Evolutionary conservation across 2,888 invertebrate genomes (phyloP).

Genomic region (Tachystola acroxantha): DNA sequence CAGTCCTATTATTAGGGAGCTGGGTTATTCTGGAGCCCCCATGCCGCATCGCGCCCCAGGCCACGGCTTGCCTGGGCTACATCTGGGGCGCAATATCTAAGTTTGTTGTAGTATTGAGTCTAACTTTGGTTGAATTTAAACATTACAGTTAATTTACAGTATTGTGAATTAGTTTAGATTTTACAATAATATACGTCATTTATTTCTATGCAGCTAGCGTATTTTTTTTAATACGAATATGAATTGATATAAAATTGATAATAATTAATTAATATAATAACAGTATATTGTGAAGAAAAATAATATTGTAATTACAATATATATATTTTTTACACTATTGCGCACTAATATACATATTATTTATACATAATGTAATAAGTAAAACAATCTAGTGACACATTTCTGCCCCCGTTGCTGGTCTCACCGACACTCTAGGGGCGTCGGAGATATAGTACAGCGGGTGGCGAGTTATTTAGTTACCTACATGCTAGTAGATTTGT

Average conservation of each 20-base stretch:
- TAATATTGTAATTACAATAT: constrained; percentile 17
- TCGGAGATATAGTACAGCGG: too few relatives aligned
- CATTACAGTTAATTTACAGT: constrained; percentile 6
- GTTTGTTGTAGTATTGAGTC: constrained; percentile 43
- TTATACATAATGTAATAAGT: too few relatives aligned
- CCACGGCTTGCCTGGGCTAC: constrained; percentile 7
- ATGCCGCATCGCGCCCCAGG: too few relatives aligned
- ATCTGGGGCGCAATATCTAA: constrained; percentile 26
- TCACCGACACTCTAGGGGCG: too few relatives aligned
- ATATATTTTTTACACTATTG: constrained; percentile 2
- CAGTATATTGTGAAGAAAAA: not conserved
- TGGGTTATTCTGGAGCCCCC: too few relatives aligned
- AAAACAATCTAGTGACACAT: too few relatives aligned
- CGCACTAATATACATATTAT: not conserved
- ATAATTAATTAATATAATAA: too few relatives aligned
- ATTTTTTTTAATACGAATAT: constrained; percentile 38
- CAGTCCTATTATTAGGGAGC: too few relatives aligned
- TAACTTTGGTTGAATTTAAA: constrained; percentile 51
- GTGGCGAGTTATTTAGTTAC: too few relatives aligned
- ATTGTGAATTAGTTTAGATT: constrained; percentile 7
- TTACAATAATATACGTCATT: constrained; percentile 25
- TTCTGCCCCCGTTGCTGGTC: too few relatives aligned
- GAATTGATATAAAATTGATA: constrained; percentile 13
- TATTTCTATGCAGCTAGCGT: constrained; percentile 36
- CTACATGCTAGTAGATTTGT: too few relatives aligned